Evolutionary conservation across 2,113 vertebrate species (phyloP), one percentile per base, ranked within the genome.

Genomic region (Myrmecophaga tridactyla): DNA sequence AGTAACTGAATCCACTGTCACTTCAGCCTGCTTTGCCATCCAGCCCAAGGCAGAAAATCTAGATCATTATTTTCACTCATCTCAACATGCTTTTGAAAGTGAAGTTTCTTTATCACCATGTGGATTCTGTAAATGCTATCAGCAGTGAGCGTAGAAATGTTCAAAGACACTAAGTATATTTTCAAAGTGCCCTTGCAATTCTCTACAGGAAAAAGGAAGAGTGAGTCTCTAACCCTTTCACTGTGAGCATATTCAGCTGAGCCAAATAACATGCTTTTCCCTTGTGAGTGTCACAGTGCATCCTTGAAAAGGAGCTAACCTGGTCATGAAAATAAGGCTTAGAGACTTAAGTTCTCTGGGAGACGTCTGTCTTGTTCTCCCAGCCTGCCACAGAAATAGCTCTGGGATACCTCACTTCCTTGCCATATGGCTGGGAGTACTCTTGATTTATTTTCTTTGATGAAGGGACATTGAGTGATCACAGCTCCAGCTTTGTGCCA

Each of bases 141-240:
- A 62, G 51, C 53, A 86, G 67, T 34, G 29, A 84, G 69, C 39
- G 39, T 51, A 96, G 62, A 93, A 91, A 95, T 89, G 80, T 90
- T 96, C 87, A 90, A 88, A 51, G 92, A 92, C 31, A 58, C 90
- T 92, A 96, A 94, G 87, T 78, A 69, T 93, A 90, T 84, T 90
- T 96, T 95, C 95, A 92, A 95, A 96, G 94, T 92, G 29, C 31
- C 82, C 53, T 96, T 94, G 81, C 34, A 73, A 7, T 90, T 93
- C 58, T 85, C 85, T 43, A 31, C 58, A 18, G 43, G 41, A 11
- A 51, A 56, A 72, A 85, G 36, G 27, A 41, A 72, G 70, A 34
- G 29, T 48, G 21, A 17, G 51, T 72, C 46, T 29, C 36, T 76
- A 65, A 56, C 36, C 18, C 72, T 84, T 92, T 80, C 72, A 46